Evolutionary conservation across 1,140 invertebrate genomes (phyloP), one percentile per base, ranked within the genome.

Genomic region (Delia radicum): DNA sequence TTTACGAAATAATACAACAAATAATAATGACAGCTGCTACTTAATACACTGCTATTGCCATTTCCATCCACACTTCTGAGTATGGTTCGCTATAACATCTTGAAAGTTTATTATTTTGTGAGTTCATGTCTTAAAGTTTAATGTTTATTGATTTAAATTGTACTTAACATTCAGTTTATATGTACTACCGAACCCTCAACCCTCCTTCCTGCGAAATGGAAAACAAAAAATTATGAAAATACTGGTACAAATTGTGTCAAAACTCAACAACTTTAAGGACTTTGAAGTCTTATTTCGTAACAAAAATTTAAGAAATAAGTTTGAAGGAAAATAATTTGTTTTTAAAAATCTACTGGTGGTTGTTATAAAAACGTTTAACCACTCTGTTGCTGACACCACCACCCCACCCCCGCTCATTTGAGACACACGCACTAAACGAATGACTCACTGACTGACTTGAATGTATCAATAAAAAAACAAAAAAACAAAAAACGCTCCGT

Each of bases 91-190:
- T 42, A 15, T 15, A 42, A 28, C 28, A 28, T 28, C 62, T 65
- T 65, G 62, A 65, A 65, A 65, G 62, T 65, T 65, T n/a, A 29
- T 65, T 65, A 28, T 65, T 65, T 29, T 65, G 29, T 65, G 62
- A 65, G 27, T n/a, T 65, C 26, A 65, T 65, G 62, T 28, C 62
- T 29, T 28, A 65, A 65, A 65, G 62, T 28, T 27, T 10, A n/a
- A 65, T 65, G 62, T 63, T 63, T 63, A 27, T 27, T 27, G 61
- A 65, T 65, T 29, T 18, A 29, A 65, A 28, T n/a, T 15, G 28
- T 65, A 65, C 62, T 65, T 65, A 28, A 65, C 62, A 28, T 65
- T 29, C 27, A 65, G 13, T 65, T 65, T 65, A 26, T 65, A 42
- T 42, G 12, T 42, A 42, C 37, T 42, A 15, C 37, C 37, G n/a